Conservation (phyloP, 2,888 invertebrate species). For the Tupiocoris notatus region DNA sequence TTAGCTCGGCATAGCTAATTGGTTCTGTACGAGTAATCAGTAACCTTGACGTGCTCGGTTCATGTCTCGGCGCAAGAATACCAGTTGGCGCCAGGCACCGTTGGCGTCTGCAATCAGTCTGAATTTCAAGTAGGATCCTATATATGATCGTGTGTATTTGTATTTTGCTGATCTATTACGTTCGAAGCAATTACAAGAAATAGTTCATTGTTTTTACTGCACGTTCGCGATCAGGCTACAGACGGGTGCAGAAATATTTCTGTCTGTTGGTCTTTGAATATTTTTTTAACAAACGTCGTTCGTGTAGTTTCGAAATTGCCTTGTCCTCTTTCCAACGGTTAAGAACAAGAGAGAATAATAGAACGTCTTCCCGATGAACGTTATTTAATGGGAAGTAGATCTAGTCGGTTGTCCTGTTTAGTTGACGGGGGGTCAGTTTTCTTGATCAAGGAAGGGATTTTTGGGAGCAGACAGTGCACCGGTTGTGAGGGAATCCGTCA, state of each 20-base stretch:
- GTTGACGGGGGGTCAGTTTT: too few relatives aligned
- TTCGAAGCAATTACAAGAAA: too few relatives aligned
- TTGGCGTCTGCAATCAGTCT: background rate
- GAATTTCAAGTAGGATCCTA: background rate
- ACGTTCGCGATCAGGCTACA: too few relatives aligned
- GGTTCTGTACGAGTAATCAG: background rate
- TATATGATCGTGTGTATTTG: too few relatives aligned
- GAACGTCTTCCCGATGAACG: constrained; percentile 5
- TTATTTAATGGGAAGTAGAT: constrained; percentile 14
- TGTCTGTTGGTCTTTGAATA: too few relatives aligned
- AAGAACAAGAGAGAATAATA: background rate
- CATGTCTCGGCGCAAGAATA: background rate
- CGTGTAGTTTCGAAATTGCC: background rate
- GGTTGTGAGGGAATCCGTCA: constrained; percentile 23
- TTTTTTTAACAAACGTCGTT: too few relatives aligned
- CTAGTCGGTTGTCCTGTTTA: too few relatives aligned
- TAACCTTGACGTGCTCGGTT: background rate
- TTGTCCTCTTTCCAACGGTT: background rate
- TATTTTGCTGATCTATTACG: too few relatives aligned
- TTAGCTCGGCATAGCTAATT: background rate
- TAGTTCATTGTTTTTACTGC: too few relatives aligned
- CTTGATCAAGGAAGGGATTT: constrained; percentile 22
- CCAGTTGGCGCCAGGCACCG: background rate
- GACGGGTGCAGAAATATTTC: too few relatives aligned
- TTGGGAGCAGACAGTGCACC: constrained; percentile 35